Percentiles rank a stretch among this genome's conserved stretches.
Evolutionary conservation across 2,113 vertebrate genomes (phyloP).

Genomic region (Callithrix jacchus): DNA sequence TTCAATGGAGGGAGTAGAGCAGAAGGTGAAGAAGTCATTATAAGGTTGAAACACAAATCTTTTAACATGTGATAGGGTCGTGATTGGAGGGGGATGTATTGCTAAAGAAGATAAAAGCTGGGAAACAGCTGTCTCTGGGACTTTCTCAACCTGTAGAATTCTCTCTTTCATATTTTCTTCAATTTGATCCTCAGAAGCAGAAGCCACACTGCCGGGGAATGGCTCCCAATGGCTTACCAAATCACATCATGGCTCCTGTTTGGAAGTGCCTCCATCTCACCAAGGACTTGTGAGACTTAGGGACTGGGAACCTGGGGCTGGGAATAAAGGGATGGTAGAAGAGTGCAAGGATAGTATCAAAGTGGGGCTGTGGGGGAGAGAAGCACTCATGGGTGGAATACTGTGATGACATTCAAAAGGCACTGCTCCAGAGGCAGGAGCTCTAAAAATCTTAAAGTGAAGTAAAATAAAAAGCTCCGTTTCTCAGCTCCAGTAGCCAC

Average conservation of each 20-base stretch:
- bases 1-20: background rate
- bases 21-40: background rate
- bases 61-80: background rate
- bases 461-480: background rate
- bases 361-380: background rate
- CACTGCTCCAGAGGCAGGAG: background rate
- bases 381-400: background rate
- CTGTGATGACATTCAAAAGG: background rate
- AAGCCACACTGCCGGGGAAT: constrained; percentile 76
- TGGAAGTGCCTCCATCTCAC: constrained; percentile 85
- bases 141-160: background rate
- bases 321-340: background rate
- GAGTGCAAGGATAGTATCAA: background rate
- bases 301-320: background rate
- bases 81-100: background rate
- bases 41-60: background rate
- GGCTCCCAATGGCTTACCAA: constrained; percentile 86
- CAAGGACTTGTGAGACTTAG: constrained; percentile 88
- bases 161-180: constrained; percentile 42
- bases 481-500: background rate
- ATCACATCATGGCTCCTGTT: constrained; percentile 85
- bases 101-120: background rate
- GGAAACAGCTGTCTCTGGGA: background rate
- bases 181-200: constrained; percentile 79
- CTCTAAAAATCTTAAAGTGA: background rate